Conservation (phyloP, 2,113 vertebrate species). For the Canis aureus region DNA sequence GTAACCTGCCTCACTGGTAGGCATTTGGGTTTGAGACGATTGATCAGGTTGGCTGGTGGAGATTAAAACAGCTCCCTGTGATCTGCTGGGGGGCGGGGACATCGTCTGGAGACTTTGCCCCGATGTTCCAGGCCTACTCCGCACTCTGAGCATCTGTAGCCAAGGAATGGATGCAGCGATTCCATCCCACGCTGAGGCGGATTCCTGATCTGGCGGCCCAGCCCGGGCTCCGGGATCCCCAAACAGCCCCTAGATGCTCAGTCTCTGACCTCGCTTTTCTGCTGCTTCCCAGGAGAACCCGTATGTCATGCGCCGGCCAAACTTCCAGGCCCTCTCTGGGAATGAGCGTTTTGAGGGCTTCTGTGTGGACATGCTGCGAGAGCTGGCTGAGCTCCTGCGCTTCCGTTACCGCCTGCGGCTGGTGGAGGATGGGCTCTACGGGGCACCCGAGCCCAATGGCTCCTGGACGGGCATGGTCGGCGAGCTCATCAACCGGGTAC, state of each 20-base stretch:
- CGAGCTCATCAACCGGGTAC: conserved; percentile 95
- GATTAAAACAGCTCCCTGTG: neutral
- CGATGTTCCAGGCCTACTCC: neutral
- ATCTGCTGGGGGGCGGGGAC: neutral
- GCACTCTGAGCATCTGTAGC: neutral
- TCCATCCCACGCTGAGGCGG: neutral
- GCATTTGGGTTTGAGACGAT: neutral
- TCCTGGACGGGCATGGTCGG: conserved; percentile 98
- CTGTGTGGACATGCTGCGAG: conserved; percentile 96
- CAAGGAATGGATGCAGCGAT: neutral
- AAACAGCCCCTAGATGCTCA: neutral
- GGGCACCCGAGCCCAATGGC: conserved; percentile 94
- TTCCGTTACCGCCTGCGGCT: conserved; percentile 94
- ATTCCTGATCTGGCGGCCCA: neutral
- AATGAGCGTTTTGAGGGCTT: conserved; percentile 95
- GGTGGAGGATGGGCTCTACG: conserved; percentile 95
- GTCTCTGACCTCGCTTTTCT: conserved; percentile 38
- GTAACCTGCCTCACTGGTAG: neutral
- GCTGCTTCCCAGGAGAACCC: conserved; percentile 91
- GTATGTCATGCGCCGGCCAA: conserved; percentile 93
- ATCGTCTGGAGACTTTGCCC: neutral
- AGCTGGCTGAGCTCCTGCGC: conserved; percentile 92
- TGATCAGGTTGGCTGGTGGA: neutral
- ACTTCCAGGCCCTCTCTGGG: conserved; percentile 90
- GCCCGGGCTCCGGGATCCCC: neutral